Evolutionary conservation across 1,140 invertebrate genomes (phyloP).

Genomic region (Cataglyphis hispanica): DNA sequence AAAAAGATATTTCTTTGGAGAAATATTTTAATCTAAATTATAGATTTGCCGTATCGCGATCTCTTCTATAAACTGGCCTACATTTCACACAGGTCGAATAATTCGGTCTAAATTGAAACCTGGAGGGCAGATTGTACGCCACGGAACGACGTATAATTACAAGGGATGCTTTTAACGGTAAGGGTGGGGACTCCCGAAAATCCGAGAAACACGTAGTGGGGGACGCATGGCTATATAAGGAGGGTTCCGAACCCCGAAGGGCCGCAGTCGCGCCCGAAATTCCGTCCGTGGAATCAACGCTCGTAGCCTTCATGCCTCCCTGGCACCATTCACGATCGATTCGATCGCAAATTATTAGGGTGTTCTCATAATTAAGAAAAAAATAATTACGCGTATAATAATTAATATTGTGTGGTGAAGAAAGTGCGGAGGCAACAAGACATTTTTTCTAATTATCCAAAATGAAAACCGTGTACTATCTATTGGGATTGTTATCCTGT

Average conservation of each 20-base stretch:
- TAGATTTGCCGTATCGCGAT: neutral
- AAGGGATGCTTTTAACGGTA: conserved; percentile 81
- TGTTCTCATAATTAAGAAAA: neutral
- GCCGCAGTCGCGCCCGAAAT: conserved; percentile 82
- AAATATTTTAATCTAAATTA: neutral
- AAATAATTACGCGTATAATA: neutral
- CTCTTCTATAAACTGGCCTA: conserved; percentile 60
- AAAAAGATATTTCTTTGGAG: neutral
- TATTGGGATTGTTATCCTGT: conserved; percentile 60
- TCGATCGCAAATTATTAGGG: neutral
- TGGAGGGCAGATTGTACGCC: conserved; percentile 75
- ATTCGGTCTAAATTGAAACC: conserved; percentile 64
- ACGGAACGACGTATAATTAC: conserved; percentile 83
- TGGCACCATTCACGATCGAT: neutral
- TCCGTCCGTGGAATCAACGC: conserved; percentile 66
- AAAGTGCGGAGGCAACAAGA: conserved; percentile 27
- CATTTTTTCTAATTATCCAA: conserved; percentile 15
- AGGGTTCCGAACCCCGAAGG: conserved; percentile 78
- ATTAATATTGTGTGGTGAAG: neutral
- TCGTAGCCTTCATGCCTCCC: neutral
- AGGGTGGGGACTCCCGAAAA: conserved; percentile 70
- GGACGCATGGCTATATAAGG: conserved; percentile 82
- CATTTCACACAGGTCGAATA: conserved; percentile 44
- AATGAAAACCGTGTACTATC: conserved; percentile 55
- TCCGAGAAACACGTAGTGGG: conserved; percentile 74